Evolutionary conservation across 2,113 vertebrate genomes (phyloP), one percentile per base, ranked within the genome.

Genomic region (Diglossa brunneiventris): DNA sequence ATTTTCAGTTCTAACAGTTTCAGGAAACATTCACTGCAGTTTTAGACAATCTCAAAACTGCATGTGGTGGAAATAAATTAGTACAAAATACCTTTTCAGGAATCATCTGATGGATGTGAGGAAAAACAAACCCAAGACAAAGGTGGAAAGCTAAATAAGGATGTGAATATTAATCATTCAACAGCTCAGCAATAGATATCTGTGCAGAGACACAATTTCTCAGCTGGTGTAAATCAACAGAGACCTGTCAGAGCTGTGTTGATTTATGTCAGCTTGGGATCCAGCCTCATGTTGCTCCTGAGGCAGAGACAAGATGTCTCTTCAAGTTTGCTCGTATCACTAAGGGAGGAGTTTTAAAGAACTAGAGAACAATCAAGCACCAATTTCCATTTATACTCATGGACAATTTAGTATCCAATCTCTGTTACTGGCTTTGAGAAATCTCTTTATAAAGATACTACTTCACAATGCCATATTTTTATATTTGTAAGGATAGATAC

Each of bases 101-200:
- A 89, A 64, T 46, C 53, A 31, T 62, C 28, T 21, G 16, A 58
- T 53, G 14, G 26, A 89, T 74, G 37, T 50, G 41, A 15, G 46
- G 62, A 31, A 72, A 35, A 77, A 69, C 33, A 68, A 81, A 55
- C 6, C 22, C 53, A 64, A 91, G 70, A 53, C 21, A 74, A 87
- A 82, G 41, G 72, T 19, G 61, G 75, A 83, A 83, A 91, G 27
- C 24, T 76, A 70, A 94, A 69, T 47, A 73, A 70, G 42, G 24
- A 58, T 91, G 55, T 80, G 74, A 83, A 62, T 94, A 70, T 95
- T 89, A 91, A 95, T 76, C 55, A 80, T 77, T 83, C 53, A 87
- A 4, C 46, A 94, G 63, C 66, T 95, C 74, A 63, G 56, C 10
- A 4, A 72, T 3, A 58, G 70, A 61, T 91, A 64, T 58, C 37